Evolutionary conservation across 2,113 vertebrate species (phyloP), one percentile per base, ranked within the genome.

Genomic region (Prunella fulvescens): DNA sequence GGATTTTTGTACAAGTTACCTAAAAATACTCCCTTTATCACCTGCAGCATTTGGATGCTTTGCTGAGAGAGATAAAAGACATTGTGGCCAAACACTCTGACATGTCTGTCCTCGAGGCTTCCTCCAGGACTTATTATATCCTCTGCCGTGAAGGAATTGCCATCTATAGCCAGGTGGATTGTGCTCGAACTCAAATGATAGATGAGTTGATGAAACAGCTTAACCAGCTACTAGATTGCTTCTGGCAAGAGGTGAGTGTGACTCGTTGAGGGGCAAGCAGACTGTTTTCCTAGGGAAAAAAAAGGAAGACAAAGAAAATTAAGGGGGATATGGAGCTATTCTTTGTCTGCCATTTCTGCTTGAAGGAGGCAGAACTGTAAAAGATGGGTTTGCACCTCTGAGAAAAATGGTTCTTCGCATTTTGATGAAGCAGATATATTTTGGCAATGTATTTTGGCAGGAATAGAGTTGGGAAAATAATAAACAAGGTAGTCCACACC

Each of bases 81-180:
- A 98, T 97, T 48, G 92, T 98, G 91, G 92, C 95, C 22, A 92
- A 94, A 80, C 98, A 98, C 94, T 97, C 98, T 2, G 96, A 97
- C 40, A 26, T 95, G 2, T 97, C 92, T 26, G 97, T 99, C 39
- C 97, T 99, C 39, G 98, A 99, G 95, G 98, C 98, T 11, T 98
- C 98, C 29, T 98, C 99, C 47, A 98, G 98, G 58, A 92, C 98
- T 7, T 99, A 98, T 16, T 96, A 95, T 85, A 86, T 95, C 24
- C 98, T 99, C 86, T 98, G 98, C 87, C 83, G 57, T 19, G 98
- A 97, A 69, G 98, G 97, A 73, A 81, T 94, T 45, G 81, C 92
- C 53, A 96, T 97, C 90, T 87, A 97, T 80, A 79, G 88, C 42
- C 44, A 58, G 33, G 98, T 98, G 22, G 93, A 61, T 67, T 14